A percentile compares a stretch with the other conserved stretches of the same genome.
Conservation (phyloP, 2,797 vertebrate genomes). For the Hippoglossus hippoglossus region DNA sequence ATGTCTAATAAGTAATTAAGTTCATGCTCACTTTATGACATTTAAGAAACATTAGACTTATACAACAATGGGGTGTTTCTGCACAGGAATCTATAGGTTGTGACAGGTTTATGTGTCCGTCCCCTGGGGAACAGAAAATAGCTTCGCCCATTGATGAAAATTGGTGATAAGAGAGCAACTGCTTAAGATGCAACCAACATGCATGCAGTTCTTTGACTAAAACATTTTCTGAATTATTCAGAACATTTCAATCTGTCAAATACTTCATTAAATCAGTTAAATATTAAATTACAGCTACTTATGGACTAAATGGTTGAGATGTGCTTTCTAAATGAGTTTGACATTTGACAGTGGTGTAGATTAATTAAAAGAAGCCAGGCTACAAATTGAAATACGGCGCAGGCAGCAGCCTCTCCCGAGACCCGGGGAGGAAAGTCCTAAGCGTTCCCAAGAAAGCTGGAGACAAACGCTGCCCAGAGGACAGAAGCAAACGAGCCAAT, state of each 20-base stretch:
- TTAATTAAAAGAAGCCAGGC: conserved; percentile 51
- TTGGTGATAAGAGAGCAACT: neutral
- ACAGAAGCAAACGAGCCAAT: conserved; percentile 90
- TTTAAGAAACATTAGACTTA: neutral
- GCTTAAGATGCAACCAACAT: neutral
- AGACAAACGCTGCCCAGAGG: conserved; percentile 91
- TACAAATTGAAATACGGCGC: conserved; percentile 53
- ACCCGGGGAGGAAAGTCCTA: conserved; percentile 59
- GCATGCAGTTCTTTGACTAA: neutral
- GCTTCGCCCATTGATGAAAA: neutral
- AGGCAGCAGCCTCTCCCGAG: conserved; percentile 37
- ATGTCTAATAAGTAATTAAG: neutral
- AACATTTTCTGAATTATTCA: neutral
- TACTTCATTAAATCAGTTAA: conserved; percentile 16
- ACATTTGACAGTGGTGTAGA: conserved; percentile 45
- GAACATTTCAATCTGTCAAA: conserved; percentile 7
- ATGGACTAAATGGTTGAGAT: conserved; percentile 10
- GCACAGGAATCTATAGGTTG: neutral
- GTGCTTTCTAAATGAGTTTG: conserved; percentile 33
- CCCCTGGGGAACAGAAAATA: neutral
- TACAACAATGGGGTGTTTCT: neutral
- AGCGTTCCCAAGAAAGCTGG: conserved; percentile 76
- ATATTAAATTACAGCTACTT: conserved; percentile 19
- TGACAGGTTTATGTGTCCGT: neutral
- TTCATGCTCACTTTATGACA: neutral